Evolutionary conservation across 2,797 vertebrate genomes (phyloP).

Genomic region (Ctenopoma multispine): DNA sequence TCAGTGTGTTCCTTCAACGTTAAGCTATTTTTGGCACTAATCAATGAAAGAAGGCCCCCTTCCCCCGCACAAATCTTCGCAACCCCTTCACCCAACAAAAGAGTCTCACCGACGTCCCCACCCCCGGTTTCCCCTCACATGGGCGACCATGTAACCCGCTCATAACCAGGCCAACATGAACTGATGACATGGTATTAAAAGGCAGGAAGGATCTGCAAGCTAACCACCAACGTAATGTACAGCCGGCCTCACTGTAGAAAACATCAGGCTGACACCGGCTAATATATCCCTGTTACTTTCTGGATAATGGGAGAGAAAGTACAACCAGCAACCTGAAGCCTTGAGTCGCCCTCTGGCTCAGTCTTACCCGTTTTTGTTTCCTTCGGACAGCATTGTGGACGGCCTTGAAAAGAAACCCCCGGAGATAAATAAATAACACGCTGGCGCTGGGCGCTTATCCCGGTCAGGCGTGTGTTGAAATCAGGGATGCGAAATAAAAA

Average conservation of each 20-base stretch:
- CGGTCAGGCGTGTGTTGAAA: conserved; percentile 53
- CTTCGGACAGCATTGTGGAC: conserved; percentile 91
- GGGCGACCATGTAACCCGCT: conserved; percentile 64
- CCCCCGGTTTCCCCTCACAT: conserved; percentile 73
- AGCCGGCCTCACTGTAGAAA: conserved; percentile 5
- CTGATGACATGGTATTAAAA: conserved; percentile 54
- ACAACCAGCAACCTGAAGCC: conserved; percentile 61
- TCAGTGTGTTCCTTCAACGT: conserved; percentile 29
- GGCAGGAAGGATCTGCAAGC: conserved; percentile 19
- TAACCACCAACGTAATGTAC: conserved; percentile 2
- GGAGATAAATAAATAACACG: conserved; percentile 33
- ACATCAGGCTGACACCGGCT: conserved; percentile 5
- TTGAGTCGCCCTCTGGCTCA: conserved; percentile 67
- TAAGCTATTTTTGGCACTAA: conserved; percentile 47
- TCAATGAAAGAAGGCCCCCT: conserved; percentile 42
- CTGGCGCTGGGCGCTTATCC: conserved; percentile 32
- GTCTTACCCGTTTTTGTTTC: conserved; percentile 95
- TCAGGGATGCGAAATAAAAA: conserved; percentile 21
- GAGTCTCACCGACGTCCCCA: conserved; percentile 65
- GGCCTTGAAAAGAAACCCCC: conserved; percentile 66
- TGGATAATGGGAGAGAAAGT: conserved; percentile 30
- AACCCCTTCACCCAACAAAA: conserved; percentile 73
- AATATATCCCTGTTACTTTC: background rate
- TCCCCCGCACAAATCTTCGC: conserved; percentile 18
- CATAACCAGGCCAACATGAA: conserved; percentile 60